These are phyloP conservation scores for Hedya salicella DNA, from an alignment of 2,888 invertebrate genomes.

Conservation along the genomic window DNA sequence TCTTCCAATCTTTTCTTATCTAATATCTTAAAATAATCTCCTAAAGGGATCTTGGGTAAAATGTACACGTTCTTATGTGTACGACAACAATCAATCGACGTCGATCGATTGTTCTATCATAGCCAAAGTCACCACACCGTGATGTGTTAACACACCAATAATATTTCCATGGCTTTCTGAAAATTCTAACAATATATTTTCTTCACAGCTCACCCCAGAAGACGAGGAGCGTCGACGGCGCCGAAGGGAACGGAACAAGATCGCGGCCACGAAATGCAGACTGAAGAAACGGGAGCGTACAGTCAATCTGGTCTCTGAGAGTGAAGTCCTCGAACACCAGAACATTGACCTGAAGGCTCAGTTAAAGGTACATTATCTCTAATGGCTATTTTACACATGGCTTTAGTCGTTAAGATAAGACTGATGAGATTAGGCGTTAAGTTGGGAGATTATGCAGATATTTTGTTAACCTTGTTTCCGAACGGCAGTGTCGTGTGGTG, in stretches of 20 bases:
- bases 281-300: conserved; percentile 97
- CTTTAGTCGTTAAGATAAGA: conserved; percentile 38
- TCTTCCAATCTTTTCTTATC: too few relatives aligned
- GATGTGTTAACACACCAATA: too few relatives aligned
- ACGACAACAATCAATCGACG: too few relatives aligned
- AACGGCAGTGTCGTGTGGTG: neutral
- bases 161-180: too few relatives aligned
- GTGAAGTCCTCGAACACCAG: conserved; percentile 93
- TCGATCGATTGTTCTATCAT: too few relatives aligned
- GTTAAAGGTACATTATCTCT: conserved; percentile 79
- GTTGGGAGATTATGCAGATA: conserved; percentile 26
- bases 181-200: conserved; percentile 2
- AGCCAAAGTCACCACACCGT: too few relatives aligned
- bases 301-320: conserved; percentile 93
- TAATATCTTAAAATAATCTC: too few relatives aligned
- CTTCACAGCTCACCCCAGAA: conserved; percentile 92
- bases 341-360: conserved; percentile 93
- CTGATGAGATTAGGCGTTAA: conserved; percentile 23
- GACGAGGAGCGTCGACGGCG: conserved; percentile 95
- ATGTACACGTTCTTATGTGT: too few relatives aligned
- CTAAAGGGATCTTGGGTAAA: too few relatives aligned
- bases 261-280: conserved; percentile 97
- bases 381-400: conserved; percentile 32
- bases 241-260: conserved; percentile 95
- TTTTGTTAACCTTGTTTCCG: conserved; percentile 18